Evolutionary conservation across 1,140 invertebrate species (phyloP).

Genomic region (Chrysomallon squamiferum): DNA sequence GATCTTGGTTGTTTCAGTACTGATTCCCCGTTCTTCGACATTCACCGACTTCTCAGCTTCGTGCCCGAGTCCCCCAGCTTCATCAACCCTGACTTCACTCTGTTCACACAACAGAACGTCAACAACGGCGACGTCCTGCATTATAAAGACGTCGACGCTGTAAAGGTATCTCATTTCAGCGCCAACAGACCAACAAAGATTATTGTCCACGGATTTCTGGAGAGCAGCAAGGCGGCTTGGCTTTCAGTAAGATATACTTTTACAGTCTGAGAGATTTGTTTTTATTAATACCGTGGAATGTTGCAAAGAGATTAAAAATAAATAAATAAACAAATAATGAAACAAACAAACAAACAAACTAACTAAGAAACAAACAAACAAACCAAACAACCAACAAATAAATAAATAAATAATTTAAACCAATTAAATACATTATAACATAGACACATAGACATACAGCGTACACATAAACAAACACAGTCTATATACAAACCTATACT

Average conservation of each 20-base stretch:
- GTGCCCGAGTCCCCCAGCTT: conserved; percentile 80
- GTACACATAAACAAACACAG: no score
- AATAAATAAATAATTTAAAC: no score
- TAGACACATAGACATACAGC: no score
- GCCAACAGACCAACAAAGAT: conserved; percentile 69
- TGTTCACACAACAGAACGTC: conserved; percentile 61
- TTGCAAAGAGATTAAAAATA: no score
- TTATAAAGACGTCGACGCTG: conserved; percentile 57
- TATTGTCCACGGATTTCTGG: conserved; percentile 93
- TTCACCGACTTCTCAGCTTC: conserved; percentile 73
- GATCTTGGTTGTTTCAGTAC: conserved; percentile 94
- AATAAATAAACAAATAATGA: no score
- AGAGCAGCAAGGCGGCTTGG: conserved; percentile 87
- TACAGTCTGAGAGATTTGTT: no score
- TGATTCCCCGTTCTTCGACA: conserved; percentile 87
- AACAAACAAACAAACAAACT: no score
- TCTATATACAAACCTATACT: no score
- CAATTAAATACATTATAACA: no score
- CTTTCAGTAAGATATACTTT: conserved; percentile 66
- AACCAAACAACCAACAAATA: no score
- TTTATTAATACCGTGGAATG: no score
- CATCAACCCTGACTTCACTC: conserved; percentile 75
- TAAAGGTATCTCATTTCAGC: conserved; percentile 56
- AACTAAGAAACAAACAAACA: no score
- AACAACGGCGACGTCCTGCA: conserved; percentile 37